Conservation (phyloP, 2,113 vertebrate genomes). For the Choloepus hoffmanni region DNA sequence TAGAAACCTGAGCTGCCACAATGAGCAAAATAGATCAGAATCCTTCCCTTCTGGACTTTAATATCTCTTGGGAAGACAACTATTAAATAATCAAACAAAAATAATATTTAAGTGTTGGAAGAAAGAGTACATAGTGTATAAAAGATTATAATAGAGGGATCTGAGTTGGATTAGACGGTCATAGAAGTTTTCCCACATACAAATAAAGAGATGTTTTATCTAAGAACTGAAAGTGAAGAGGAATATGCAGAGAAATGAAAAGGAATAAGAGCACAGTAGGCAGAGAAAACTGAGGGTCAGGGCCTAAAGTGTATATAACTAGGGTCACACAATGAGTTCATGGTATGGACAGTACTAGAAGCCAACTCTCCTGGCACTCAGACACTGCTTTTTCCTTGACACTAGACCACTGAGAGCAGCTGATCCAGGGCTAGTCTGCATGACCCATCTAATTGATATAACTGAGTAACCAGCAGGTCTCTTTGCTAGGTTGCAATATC, state of each 20-base stretch:
- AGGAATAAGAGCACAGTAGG: not conserved
- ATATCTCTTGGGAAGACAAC: not conserved
- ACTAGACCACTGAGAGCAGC: not conserved
- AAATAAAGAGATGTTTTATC: not conserved
- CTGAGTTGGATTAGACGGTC: not conserved
- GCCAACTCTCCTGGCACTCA: not conserved
- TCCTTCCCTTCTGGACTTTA: not conserved
- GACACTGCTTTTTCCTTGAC: not conserved
- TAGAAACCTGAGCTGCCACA: not conserved
- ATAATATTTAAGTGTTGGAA: slow-evolving; percentile 10
- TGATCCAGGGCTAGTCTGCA: not conserved
- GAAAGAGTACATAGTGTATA: not conserved
- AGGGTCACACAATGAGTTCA: not conserved
- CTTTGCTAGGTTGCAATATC: not conserved
- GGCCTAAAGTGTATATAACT: not conserved
- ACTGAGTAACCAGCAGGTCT: not conserved
- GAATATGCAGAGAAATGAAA: not conserved
- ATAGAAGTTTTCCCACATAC: not conserved
- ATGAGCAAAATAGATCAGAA: not conserved
- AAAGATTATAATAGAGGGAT: not conserved
- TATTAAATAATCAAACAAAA: slow-evolving; percentile 22
- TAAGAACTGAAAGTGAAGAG: not conserved
- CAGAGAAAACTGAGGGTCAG: not conserved
- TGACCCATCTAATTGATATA: not conserved
- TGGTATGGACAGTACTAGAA: not conserved